phyloP scores from a whole-genome alignment of 2,888 invertebrate genomes.

The Eulithis testata region DNA sequence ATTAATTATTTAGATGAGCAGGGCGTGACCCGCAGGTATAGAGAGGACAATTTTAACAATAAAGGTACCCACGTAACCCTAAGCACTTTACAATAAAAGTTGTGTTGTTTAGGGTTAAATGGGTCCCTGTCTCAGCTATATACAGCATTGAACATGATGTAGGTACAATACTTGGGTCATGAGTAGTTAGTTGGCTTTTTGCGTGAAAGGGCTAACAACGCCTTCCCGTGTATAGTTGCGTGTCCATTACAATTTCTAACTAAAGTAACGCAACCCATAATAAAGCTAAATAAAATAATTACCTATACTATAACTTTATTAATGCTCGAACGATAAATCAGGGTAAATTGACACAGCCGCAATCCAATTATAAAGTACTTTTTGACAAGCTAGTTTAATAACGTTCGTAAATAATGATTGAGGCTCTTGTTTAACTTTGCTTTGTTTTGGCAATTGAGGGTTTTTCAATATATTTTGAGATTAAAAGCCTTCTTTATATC shows the following conservation, averaged over 20 bases:
- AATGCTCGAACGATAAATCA: conserved; percentile 25
- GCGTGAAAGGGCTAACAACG: conserved; percentile 1
- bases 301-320: conserved; percentile 31
- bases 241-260: conserved; percentile 36
- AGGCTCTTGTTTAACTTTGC: conserved; percentile 17
- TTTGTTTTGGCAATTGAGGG: conserved; percentile 19
- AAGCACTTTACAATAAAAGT: conserved; percentile 2
- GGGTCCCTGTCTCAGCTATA: neutral
- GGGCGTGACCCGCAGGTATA: neutral
- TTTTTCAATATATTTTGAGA: conserved; percentile 43
- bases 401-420: conserved; percentile 18
- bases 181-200: neutral
- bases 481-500: conserved; percentile 45
- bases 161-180: too few species aligned
- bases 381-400: conserved; percentile 18
- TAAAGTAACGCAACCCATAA: conserved; percentile 30
- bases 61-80: neutral
- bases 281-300: conserved; percentile 39
- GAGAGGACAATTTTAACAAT: neutral
- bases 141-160: too few species aligned
- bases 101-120: neutral
- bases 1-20: neutral
- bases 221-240: conserved; percentile 17
- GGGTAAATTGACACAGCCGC: conserved; percentile 28
- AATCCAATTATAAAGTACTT: conserved; percentile 26